Conservation (phyloP, 2,888 invertebrate species). For the Tanypteryx hageni region DNA sequence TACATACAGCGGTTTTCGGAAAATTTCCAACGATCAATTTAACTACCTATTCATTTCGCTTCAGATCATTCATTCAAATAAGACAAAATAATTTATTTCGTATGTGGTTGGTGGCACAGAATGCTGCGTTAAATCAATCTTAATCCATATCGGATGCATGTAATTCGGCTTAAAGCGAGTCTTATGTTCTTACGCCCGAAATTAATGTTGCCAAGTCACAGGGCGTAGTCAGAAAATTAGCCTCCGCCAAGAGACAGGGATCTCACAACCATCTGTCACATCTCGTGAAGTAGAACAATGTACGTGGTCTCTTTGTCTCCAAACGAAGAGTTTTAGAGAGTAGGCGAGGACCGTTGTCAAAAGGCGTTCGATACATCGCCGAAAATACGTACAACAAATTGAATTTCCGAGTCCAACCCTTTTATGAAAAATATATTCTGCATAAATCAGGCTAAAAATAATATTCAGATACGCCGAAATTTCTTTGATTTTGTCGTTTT, state of each 20-base stretch:
- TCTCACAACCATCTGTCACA: not conserved
- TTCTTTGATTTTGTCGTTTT: no score
- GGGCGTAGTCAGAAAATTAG: slow-evolving; percentile 35
- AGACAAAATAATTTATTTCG: no score
- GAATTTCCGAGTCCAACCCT: no score
- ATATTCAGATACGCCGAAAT: no score
- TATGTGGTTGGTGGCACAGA: no score
- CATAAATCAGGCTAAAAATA: no score
- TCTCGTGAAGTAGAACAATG: slow-evolving; percentile 33
- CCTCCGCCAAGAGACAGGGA: slow-evolving; percentile 9
- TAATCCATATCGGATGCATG: slow-evolving; percentile 25
- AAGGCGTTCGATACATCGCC: not conserved
- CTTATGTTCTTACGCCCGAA: slow-evolving; percentile 27
- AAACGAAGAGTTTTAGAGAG: not conserved
- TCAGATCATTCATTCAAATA: no score
- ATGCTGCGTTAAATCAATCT: no score
- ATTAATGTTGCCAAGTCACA: slow-evolving; percentile 34
- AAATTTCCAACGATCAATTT: no score
- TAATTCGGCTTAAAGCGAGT: not conserved
- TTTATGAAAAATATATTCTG: no score
- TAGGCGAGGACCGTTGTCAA: not conserved
- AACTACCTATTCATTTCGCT: no score
- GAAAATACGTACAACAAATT: not conserved
- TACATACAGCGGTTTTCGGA: no score
- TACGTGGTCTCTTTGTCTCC: slow-evolving; percentile 17